These are phyloP conservation scores for Ceyx cyanopectus DNA, from an alignment of 2,113 vertebrate species.

Conservation along the genomic window DNA sequence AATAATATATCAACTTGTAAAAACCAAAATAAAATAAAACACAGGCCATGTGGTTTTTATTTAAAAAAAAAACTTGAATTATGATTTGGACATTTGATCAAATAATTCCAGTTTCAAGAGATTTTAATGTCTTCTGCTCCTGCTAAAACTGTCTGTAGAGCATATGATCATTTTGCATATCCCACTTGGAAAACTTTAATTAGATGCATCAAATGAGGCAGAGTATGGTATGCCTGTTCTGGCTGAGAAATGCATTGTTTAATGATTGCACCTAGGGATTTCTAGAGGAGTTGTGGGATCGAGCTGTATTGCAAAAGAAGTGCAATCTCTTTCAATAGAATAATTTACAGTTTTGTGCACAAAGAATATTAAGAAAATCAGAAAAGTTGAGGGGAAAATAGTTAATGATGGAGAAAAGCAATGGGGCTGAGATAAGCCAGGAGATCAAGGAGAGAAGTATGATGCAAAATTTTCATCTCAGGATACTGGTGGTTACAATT, in stretches of 20 bases:
- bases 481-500: background rate
- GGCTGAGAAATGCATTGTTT: background rate
- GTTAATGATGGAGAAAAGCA: background rate
- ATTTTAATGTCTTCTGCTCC: background rate
- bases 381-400: background rate
- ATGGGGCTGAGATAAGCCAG: background rate
- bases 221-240: background rate
- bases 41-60: background rate
- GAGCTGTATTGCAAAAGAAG: background rate
- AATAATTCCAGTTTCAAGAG: background rate
- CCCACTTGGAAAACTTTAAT: background rate
- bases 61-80: background rate
- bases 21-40: background rate
- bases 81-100: background rate
- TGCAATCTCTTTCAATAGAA: background rate
- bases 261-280: background rate
- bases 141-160: background rate
- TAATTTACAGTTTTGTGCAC: background rate
- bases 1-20: background rate
- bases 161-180: background rate
- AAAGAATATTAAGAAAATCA: background rate
- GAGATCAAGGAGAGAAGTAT: background rate
- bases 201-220: background rate
- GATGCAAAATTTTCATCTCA: background rate
- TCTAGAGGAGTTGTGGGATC: background rate